Percentiles rank a stretch among this genome's conserved stretches.
Conservation (phyloP, 2,113 vertebrate genomes). For the Nanger granti region DNA sequence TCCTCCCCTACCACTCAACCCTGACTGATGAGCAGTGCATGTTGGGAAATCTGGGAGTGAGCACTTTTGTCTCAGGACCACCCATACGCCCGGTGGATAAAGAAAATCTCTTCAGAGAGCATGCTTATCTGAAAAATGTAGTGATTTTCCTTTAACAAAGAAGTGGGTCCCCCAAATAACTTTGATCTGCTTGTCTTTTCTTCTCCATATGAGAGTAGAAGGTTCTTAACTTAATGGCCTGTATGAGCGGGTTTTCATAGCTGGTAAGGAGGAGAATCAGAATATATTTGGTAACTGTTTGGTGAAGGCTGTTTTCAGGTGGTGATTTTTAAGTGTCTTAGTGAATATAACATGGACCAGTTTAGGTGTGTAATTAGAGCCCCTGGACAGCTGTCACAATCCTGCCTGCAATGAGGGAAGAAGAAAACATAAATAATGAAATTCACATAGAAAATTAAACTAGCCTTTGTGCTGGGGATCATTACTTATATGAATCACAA, state of each 20-base stretch:
- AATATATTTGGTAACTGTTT: neutral
- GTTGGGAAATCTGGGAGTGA: neutral
- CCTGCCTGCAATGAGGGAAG: neutral
- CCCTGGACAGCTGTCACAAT: neutral
- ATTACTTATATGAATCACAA: conserved; percentile 30
- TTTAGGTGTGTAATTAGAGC: neutral
- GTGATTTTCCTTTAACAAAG: neutral
- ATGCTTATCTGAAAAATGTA: neutral
- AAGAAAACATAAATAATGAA: conserved; percentile 10
- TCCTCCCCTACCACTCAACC: neutral
- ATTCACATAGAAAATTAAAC: conserved; percentile 42
- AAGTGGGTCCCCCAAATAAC: neutral
- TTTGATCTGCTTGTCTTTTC: neutral
- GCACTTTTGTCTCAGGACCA: accelerated
- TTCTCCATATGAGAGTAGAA: neutral
- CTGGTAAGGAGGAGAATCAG: neutral
- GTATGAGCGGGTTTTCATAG: neutral
- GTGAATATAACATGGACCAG: neutral
- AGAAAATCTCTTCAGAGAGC: neutral
- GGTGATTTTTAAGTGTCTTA: neutral
- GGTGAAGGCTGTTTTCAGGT: neutral
- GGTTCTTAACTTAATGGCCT: neutral
- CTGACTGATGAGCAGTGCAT: neutral
- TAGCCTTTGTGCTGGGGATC: neutral
- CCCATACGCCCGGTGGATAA: neutral